Evolutionary conservation across 2,888 invertebrate genomes (phyloP), one percentile per base, ranked within the genome.

Genomic region (Hofmannophila pseudospretella): DNA sequence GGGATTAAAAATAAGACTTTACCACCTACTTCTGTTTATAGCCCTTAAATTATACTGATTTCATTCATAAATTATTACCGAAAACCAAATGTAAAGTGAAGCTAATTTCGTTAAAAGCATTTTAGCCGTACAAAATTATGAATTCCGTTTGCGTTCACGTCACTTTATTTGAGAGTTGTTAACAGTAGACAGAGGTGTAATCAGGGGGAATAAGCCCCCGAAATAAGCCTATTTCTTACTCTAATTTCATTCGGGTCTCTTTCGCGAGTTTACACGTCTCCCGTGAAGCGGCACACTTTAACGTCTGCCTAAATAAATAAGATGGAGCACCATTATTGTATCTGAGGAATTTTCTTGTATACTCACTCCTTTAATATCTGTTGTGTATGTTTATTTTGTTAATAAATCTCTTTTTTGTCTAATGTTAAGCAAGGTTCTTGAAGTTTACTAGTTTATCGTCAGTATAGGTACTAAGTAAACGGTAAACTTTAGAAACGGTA

Each of bases 141-240:
- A 27, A 65, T 51, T 59, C 55, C 38, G 45, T 34, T 52, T 54
- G 57, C 54, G 49, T 54, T 59, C 51, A 51, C 50, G 56, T 42
- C 54, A 54, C 57, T 62, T 58, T 45, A 57, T 60, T 63, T 58
- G 43, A 4, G 42, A 44, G 47, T 47, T 42, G 54, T 55, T 52
- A 50, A 53, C 54, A 53, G 58, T 52, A 49, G 39, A 38, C 49
- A 44, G 43, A 46, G 44, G 41, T 43, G 58, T 65, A 64, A 65
- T 67, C 62, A 54, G 46, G 39, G 47, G 47, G 44, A 62, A 54
- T 49, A 53, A 57, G 53, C 47, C 39, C 25, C 35, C 36, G 42
- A 55, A 44, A 23, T 67, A 62, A 66, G 63, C 62, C 51, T 60
- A 58, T 66, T 70, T 53, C 58, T 55, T 57, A 45, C 46, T 54